Evolutionary conservation across 2,888 invertebrate species (phyloP).

Genomic region (Auanema freiburgensis): DNA sequence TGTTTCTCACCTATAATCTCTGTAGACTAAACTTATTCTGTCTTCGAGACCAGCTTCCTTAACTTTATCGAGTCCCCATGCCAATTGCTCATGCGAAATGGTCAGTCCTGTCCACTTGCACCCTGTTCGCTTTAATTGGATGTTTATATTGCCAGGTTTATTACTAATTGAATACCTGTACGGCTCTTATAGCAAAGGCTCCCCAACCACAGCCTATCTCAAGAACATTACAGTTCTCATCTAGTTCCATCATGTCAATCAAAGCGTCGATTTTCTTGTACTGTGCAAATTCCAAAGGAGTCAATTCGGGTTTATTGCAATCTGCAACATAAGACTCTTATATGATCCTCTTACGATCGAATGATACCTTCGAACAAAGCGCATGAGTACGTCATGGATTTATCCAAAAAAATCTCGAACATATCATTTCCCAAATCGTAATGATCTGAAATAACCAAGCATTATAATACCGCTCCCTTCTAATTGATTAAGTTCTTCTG

Average conservation of each 20-base stretch:
- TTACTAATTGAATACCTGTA: conserved; percentile 14
- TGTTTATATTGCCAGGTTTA: background rate
- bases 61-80: conserved; percentile 41
- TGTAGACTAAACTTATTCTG: conserved; percentile 46
- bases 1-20: conserved; percentile 49
- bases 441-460: conserved; percentile 30
- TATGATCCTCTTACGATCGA: background rate
- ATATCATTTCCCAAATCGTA: conserved; percentile 60
- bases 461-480: background rate
- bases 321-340: background rate
- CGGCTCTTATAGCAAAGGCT: conserved; percentile 49
- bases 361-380: conserved; percentile 44
- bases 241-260: conserved; percentile 41
- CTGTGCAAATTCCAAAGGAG: conserved; percentile 33
- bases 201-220: conserved; percentile 62
- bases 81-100: conserved; percentile 53
- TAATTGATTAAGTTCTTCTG: background rate
- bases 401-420: conserved; percentile 55
- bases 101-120: conserved; percentile 60
- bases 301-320: background rate
- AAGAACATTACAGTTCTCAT: conserved; percentile 45
- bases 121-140: conserved; percentile 22
- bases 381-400: conserved; percentile 56
- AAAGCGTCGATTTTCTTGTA: conserved; percentile 45
- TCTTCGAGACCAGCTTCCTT: conserved; percentile 42